Conservation (phyloP, 37 sponge, comb jelly and placozoan species). For the Spongilla lacustris region DNA sequence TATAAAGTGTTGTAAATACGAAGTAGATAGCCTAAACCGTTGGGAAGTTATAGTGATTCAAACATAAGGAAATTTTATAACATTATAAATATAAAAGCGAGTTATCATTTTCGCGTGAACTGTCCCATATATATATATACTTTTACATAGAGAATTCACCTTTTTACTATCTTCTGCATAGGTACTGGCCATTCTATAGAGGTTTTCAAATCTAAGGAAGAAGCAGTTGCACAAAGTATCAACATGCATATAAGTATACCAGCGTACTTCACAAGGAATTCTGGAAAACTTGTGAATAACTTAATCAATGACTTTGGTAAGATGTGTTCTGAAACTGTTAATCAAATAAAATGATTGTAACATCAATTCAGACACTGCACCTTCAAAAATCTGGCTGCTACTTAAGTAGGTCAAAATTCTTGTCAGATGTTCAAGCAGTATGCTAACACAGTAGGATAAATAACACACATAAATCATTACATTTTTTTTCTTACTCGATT, state of each 20-base stretch:
- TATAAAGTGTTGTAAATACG: too few relatives aligned
- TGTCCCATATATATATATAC: too few relatives aligned
- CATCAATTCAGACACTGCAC: conserved; percentile 4
- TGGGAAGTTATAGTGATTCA: too few relatives aligned
- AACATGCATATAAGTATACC: neutral
- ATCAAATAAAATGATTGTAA: neutral
- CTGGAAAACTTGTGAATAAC: neutral
- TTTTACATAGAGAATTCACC: too few relatives aligned
- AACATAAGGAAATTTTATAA: too few relatives aligned
- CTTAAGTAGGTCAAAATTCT: conserved; percentile 7
- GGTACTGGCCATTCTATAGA: too few relatives aligned
- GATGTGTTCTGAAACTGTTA: neutral
- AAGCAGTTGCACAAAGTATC: neutral
- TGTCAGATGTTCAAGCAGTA: conserved; percentile 37
- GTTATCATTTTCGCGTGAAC: too few relatives aligned
- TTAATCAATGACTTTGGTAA: neutral
- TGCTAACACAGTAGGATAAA: neutral
- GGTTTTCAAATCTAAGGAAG: too few relatives aligned
- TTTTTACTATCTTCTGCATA: too few relatives aligned
- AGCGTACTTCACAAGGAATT: neutral
- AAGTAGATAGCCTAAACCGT: too few relatives aligned
- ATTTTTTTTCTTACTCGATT: neutral
- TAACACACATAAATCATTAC: neutral
- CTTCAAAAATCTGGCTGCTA: conserved; percentile 35
- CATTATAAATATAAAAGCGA: too few relatives aligned